These are phyloP conservation scores for Drosophila mimetica DNA, from an alignment of 2,888 invertebrate species.

Conservation along the genomic window DNA sequence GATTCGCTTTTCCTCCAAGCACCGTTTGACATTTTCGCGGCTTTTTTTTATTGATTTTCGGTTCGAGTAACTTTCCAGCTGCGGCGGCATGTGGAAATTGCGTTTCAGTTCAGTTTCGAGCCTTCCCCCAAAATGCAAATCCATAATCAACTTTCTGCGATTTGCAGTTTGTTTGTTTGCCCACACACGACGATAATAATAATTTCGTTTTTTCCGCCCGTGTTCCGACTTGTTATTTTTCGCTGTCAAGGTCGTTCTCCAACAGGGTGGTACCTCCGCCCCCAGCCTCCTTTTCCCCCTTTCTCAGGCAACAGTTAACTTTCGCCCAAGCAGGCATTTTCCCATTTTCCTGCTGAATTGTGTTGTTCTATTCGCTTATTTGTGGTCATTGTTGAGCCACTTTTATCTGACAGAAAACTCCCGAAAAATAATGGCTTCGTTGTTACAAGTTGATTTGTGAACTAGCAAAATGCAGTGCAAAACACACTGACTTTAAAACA, in stretches of 20 bases:
- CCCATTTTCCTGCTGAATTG: constrained; percentile 20
- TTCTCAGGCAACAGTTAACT: constrained; percentile 35
- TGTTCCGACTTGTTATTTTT: constrained; percentile 43
- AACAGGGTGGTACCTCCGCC: constrained; percentile 19
- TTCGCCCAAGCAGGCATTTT: constrained; percentile 18
- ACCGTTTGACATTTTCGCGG: constrained; percentile 47
- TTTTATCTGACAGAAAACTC: constrained; percentile 11
- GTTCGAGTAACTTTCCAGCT: constrained; percentile 44
- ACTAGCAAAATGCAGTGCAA: not conserved
- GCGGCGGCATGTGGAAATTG: constrained; percentile 42
- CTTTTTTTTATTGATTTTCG: constrained; percentile 44
- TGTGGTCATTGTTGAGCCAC: not conserved
- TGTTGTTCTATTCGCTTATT: constrained; percentile 10
- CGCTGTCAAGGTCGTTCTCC: constrained; percentile 69
- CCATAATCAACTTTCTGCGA: constrained; percentile 61
- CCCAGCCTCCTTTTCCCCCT: not conserved
- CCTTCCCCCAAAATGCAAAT: constrained; percentile 62
- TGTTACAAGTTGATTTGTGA: constrained; percentile 13
- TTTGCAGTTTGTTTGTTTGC: constrained; percentile 38
- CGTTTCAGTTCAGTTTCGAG: constrained; percentile 42
- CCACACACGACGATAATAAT: constrained; percentile 49
- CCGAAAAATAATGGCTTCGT: too few species aligned
- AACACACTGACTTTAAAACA: too few species aligned
- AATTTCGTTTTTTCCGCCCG: constrained; percentile 22
- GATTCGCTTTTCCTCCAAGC: constrained; percentile 49